These are phyloP conservation scores for Eufriesea mexicana DNA, from an alignment of 1,140 invertebrate genomes.

Conservation along the genomic window DNA sequence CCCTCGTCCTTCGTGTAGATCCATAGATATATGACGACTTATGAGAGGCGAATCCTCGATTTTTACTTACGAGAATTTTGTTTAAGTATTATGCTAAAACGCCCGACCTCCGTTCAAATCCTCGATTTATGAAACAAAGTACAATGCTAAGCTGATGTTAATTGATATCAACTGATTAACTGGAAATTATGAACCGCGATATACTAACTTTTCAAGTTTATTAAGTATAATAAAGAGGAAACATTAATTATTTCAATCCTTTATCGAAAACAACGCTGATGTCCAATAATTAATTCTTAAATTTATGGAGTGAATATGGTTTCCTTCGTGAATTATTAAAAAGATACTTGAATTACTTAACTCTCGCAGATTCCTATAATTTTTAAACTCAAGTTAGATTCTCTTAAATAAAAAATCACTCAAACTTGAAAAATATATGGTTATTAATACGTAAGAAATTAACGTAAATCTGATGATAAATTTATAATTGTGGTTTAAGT, in stretches of 20 bases:
- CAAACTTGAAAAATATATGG: no score
- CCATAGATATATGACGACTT: conserved; percentile 36
- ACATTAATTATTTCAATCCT: neutral
- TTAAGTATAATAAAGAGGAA: no score
- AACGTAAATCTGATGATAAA: no score
- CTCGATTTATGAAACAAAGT: neutral
- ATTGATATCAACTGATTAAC: neutral
- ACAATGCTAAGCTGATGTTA: neutral
- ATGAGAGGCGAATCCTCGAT: conserved; percentile 22
- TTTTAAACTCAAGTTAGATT: no score
- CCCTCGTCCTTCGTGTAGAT: conserved; percentile 28
- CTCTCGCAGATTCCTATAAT: no score
- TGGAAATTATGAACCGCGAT: neutral
- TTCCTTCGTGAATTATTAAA: no score
- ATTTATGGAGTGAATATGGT: no score
- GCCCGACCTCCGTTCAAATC: neutral
- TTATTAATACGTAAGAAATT: no score
- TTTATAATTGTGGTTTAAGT: no score
- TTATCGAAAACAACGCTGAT: neutral
- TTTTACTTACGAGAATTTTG: conserved; percentile 15
- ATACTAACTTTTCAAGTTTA: neutral
- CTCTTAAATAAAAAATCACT: no score
- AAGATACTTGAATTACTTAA: no score
- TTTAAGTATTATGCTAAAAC: neutral
- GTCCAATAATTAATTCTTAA: no score